Base-by-base conservation (phyloP, 2,797 vertebrate genomes). In the Spheniscus humboldti region DNA sequence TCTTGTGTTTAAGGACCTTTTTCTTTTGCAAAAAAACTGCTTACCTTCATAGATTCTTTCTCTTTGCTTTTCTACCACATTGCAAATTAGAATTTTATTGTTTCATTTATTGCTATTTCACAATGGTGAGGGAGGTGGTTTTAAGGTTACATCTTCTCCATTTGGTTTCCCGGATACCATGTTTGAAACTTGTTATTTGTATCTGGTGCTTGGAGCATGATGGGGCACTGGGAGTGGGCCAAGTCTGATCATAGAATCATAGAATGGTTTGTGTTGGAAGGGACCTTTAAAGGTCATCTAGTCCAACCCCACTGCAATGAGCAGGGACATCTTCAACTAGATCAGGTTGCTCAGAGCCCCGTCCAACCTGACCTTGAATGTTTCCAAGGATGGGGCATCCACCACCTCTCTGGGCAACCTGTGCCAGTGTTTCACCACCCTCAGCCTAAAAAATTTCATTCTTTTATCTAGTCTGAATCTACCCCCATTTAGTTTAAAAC, bases 11-110 rank as follows among this genome's bases (percentile, higher is more conserved):
- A 69, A 45, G 6, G 19, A 6, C 10, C 9, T 45, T n/a, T 55
- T 18, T 31, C 7, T 17, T 27, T 60, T 52, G 1, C 2, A 27
- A 66, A 82, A 82, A 69, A 60, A 5, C 0, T 22, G 1, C 15
- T 45, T 59, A 10, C 3, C 0, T 53, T 48, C 37, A 52, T 18
- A 14, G 14, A 33, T 66, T 76, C 9, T 3, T 12, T 19, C 10
- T 41, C 10, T 47, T 52, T 57, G 9, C 3, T 80, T 69, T 45
- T 84, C 47, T 59, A 45, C 8, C 3, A 8, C 8, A 31, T 9
- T 82, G 37, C 4, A 74, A 48, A 48, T 53, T 25, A 33, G 10
- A 48, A 6, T 33, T 52, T 39, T 31, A 2, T 50, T 82, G 11
- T 57, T 78, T 85, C 14, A 23, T 11, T 62, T 57, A 66, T 23